Evolutionary conservation across 37 sponge, comb jelly and placozoan species (phyloP).

Genomic region (Agelas oroides): DNA sequence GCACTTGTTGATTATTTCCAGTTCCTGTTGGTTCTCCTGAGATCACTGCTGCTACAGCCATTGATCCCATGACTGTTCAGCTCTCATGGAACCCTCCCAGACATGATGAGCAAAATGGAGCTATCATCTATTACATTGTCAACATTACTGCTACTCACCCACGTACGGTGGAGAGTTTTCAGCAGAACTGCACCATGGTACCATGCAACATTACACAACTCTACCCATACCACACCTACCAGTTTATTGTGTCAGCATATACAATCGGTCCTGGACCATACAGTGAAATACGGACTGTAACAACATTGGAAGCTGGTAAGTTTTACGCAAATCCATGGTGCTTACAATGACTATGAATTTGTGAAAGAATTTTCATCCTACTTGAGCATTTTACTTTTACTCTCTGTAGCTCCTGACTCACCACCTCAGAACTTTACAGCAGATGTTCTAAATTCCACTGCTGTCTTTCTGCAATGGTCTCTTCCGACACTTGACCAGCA

Average conservation of each 20-base stretch:
- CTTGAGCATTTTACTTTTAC: no score
- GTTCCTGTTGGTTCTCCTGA: no score
- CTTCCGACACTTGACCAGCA: neutral
- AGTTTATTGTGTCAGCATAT: slow-evolving; percentile 31
- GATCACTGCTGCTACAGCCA: neutral
- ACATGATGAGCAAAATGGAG: slow-evolving; percentile 28
- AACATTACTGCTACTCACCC: slow-evolving; percentile 15
- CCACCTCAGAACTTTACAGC: no score
- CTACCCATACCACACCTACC: slow-evolving; percentile 47
- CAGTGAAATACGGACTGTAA: neutral
- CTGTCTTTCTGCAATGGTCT: neutral
- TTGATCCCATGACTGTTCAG: neutral
- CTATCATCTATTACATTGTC: slow-evolving; percentile 14
- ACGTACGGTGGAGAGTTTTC: neutral
- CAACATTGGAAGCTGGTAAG: slow-evolving; percentile 31
- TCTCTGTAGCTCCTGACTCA: no score
- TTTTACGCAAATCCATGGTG: neutral
- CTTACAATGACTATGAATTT: no score
- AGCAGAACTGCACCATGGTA: neutral
- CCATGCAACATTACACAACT: neutral
- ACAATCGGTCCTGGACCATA: slow-evolving; percentile 38
- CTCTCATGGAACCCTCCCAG: slow-evolving; percentile 32
- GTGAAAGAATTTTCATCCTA: no score
- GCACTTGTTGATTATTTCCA: no score
- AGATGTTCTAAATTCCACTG: no score